Base-by-base conservation (phyloP, 1,140 invertebrate genomes). In the Pseudoatta argentina region DNA sequence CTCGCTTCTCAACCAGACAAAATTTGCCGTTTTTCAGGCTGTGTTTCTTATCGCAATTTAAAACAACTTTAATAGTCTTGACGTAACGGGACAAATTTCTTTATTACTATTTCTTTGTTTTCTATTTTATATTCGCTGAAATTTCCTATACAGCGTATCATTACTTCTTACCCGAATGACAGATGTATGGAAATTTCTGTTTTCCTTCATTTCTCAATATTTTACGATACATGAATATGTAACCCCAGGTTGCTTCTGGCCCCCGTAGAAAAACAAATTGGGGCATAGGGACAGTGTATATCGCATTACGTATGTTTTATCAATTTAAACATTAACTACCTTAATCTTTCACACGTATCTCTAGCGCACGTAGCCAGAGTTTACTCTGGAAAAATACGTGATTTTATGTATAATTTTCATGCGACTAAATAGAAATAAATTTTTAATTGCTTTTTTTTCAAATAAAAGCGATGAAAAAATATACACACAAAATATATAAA, bases 201-300 rank as follows among this genome's bases (percentile, higher is more conserved):
- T 57, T 64, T 77, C 87, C 79, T 89, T 88, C 64, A 87, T 77
- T 88, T 91, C 78, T 91, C 86, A 91, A 86, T 88, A 90, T 89
- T 87, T 92, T 83, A 73, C 27, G 67, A 85, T 91, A 93, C 88
- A 93, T 89, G 92, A 93, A 93, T 92, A 61, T 75, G 76, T 89
- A 83, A 92, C 89, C 91, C 91, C 92, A 93, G 87, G 90, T 83
- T 93, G 92, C 93, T 93, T 92, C 85, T 86, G 93, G 91, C 89
- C 92, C 89, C 88, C 87, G 51, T 83, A 44, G 51, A 91, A 93
- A 92, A 92, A 90, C 91, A 93, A 91, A 89, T 93, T 93, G 91
- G 92, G 91, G 88, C 86, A 75, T 55, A 85, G 76, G 85, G 88
- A 91, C 55, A 85, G 75, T 85, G 73, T 90, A 92, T 91, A 93